A percentile compares a stretch with the other conserved stretches of the same genome.
phyloP scores from a whole-genome alignment of 2,113 vertebrate genomes.

The Antechinus stuartii region DNA sequence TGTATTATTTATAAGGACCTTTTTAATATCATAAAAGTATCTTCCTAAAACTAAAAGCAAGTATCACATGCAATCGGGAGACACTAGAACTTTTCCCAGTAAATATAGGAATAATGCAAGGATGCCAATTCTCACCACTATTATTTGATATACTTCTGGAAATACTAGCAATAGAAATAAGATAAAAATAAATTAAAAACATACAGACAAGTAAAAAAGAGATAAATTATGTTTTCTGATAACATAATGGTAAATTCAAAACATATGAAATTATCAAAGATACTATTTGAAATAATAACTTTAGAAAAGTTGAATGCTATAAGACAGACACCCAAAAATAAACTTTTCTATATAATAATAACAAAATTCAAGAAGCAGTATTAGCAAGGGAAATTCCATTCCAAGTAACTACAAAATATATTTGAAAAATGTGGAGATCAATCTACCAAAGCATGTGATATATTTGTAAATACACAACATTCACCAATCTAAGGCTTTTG shows the following conservation, averaged over 20 bases:
- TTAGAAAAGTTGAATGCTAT: not conserved
- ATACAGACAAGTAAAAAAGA: not conserved
- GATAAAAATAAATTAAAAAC: not conserved
- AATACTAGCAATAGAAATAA: not conserved
- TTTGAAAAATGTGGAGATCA: not conserved
- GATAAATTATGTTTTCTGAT: not conserved
- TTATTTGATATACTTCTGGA: not conserved
- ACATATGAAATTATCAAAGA: not conserved
- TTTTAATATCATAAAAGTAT: not conserved
- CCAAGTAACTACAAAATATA: not conserved
- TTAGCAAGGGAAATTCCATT: not conserved
- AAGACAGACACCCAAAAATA: not conserved
- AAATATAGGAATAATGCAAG: not conserved
- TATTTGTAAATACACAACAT: not conserved
- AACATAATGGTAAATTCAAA: not conserved
- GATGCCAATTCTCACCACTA: not conserved
- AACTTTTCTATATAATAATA: not conserved
- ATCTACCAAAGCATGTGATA: not conserved
- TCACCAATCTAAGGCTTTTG: not conserved
- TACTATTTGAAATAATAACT: not conserved
- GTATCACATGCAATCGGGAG: not conserved
- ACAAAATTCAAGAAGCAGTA: not conserved
- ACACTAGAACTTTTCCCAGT: not conserved
- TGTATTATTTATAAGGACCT: not conserved
- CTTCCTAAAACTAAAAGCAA: not conserved